These are phyloP conservation scores for Buteo buteo DNA, from an alignment of 2,113 vertebrate genomes.

Conservation along the genomic window DNA sequence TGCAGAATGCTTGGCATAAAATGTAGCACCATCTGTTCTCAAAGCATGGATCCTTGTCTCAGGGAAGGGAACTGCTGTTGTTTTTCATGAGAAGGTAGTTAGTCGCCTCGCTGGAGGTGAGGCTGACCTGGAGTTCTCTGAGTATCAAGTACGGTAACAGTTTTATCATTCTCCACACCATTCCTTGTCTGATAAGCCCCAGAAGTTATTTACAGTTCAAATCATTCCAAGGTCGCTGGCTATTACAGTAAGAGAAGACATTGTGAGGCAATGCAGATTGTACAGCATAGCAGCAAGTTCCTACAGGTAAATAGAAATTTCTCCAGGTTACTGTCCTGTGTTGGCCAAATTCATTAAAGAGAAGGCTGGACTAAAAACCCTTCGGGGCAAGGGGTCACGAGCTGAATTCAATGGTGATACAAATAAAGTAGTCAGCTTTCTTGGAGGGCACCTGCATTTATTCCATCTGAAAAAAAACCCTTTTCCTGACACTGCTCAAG, in stretches of 20 bases:
- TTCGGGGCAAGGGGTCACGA: not conserved
- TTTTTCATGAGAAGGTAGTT: conserved; percentile 25
- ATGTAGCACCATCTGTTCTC: conserved; percentile 41
- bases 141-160: conserved; percentile 22
- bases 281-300: not conserved
- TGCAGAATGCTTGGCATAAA: conserved; percentile 24
- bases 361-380: not conserved
- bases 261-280: conserved; percentile 9
- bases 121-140: conserved; percentile 40
- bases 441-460: not conserved
- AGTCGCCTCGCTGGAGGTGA: conserved; percentile 31
- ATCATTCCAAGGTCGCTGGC: conserved; percentile 15
- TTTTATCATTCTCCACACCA: conserved; percentile 47
- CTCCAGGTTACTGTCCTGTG: not conserved
- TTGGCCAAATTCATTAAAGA: not conserved
- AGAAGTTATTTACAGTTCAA: conserved; percentile 55
- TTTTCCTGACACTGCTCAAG: not conserved
- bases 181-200: conserved; percentile 55
- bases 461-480: not conserved
- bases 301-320: not conserved
- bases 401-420: not conserved
- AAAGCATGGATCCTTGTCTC: conserved; percentile 25
- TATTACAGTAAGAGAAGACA: not conserved
- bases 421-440: not conserved
- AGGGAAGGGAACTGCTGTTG: not conserved